Evolutionary conservation across 1,140 invertebrate genomes (phyloP).

Genomic region (Aphelenchoides besseyi): DNA sequence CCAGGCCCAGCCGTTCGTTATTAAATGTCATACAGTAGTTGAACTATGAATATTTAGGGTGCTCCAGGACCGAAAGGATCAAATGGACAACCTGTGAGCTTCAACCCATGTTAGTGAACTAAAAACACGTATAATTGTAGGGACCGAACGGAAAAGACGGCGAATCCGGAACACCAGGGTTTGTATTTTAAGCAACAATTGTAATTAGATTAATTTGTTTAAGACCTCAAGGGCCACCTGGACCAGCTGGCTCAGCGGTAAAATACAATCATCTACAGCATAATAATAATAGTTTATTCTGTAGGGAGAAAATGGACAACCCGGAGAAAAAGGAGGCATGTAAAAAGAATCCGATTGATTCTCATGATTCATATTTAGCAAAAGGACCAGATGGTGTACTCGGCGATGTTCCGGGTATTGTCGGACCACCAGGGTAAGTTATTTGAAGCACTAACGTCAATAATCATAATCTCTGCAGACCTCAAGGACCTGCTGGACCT

Average conservation of each 20-base stretch:
- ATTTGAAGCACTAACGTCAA: too few relatives aligned
- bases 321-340: background rate
- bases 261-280: too few relatives aligned
- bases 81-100: background rate
- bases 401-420: background rate
- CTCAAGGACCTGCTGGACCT: too few relatives aligned
- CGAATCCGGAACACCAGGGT: background rate
- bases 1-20: background rate
- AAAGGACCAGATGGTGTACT: slow-evolving; percentile 5
- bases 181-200: too few relatives aligned
- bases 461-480: too few relatives aligned
- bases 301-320: too few relatives aligned
- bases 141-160: slow-evolving; percentile 1
- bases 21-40: background rate
- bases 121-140: background rate
- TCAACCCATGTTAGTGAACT: too few relatives aligned
- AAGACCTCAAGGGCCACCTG: background rate
- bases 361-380: background rate
- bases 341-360: background rate
- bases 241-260: background rate
- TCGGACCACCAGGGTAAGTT: background rate
- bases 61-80: background rate
- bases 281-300: background rate
- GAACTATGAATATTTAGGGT: background rate
- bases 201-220: background rate